Evolutionary conservation across 1,140 invertebrate species (phyloP), one percentile per base, ranked within the genome.

Genomic region (Lucilia cuprina): DNA sequence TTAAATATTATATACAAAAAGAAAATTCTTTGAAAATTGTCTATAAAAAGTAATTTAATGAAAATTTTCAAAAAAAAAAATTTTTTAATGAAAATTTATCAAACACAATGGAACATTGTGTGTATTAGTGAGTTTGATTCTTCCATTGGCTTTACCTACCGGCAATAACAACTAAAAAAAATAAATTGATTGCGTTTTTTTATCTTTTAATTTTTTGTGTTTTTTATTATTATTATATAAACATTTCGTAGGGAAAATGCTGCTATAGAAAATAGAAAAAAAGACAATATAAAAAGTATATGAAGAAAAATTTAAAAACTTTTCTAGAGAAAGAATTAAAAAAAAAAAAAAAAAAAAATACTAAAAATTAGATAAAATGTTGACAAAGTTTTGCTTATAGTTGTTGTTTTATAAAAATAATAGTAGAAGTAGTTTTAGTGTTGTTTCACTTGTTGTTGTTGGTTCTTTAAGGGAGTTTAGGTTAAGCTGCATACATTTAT

Each of bases 361-460:
- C 19, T 70, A 21, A 70, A 70, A 70, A 70, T 10, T 21, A 21
- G 65, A 70, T 70, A 70, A 70, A 70, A 70, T 70, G 65, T 70
- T 70, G 65, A 70, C 65, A 21, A 70, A 70, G 65, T 70, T 70
- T 70, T 70, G 21, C 65, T 21, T 70, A 21, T 70, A 17, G 50
- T 60, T 60, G 55, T 60, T 60, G 55, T 60, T 60, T 1, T 60
- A 60, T n/a, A 60, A 41, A 41, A 41, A 41, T 60, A 60, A 17
- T n/a, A n/a, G 55, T 60, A n/a, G 13, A 17, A 60, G 50, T 60
- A 17, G 50, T 60, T 60, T 60, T 70, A 7, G 5, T 70, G n/a
- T 70, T 70, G 65, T 70, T 70, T 19, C 50, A 55, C 50, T 70
- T 70, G 65, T 70, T 70, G 65, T 65, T 49, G 50, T 55, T 55